phyloP scores from a whole-genome alignment of 1,140 invertebrate species.

The Orussus abietinus region DNA sequence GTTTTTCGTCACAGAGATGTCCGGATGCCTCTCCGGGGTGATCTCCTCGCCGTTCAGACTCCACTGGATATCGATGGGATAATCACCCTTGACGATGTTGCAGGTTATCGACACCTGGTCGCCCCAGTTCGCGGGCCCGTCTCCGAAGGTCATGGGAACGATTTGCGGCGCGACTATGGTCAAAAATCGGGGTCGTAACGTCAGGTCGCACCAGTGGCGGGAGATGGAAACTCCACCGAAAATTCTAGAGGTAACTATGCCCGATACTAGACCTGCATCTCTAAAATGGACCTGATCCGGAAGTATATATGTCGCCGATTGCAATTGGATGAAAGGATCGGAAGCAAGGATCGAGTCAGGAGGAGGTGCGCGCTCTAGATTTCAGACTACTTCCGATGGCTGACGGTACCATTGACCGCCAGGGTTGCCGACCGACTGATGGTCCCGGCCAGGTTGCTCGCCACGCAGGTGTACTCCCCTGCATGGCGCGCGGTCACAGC shows the following conservation, averaged over 20 bases:
- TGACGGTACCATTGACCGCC: conserved; percentile 74
- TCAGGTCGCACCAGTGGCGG: no score
- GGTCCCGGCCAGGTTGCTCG: conserved; percentile 61
- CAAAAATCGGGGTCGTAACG: conserved; percentile 13
- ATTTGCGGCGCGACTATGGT: conserved; percentile 59
- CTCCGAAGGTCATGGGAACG: conserved; percentile 58
- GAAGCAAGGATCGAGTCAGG: no score
- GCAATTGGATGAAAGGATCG: no score
- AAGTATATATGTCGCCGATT: no score
- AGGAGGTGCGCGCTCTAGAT: no score
- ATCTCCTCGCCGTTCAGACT: no score
- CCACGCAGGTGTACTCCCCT: conserved; percentile 70
- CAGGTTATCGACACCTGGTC: conserved; percentile 59
- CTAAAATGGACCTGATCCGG: no score
- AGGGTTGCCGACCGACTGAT: conserved; percentile 65
- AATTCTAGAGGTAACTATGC: no score
- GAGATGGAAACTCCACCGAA: conserved; percentile 24
- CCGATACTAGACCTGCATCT: no score
- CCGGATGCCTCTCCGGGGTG: no score
- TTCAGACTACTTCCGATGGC: no score
- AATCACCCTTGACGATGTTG: conserved; percentile 61
- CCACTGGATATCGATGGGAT: conserved; percentile 62
- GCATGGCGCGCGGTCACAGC: conserved; percentile 63
- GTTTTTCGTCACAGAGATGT: conserved; percentile 16
- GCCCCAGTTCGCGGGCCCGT: conserved; percentile 56